Percentiles rank a stretch among this genome's conserved stretches.
phyloP scores from a whole-genome alignment of 2,113 vertebrate species.

The Mohoua ochrocephala region DNA sequence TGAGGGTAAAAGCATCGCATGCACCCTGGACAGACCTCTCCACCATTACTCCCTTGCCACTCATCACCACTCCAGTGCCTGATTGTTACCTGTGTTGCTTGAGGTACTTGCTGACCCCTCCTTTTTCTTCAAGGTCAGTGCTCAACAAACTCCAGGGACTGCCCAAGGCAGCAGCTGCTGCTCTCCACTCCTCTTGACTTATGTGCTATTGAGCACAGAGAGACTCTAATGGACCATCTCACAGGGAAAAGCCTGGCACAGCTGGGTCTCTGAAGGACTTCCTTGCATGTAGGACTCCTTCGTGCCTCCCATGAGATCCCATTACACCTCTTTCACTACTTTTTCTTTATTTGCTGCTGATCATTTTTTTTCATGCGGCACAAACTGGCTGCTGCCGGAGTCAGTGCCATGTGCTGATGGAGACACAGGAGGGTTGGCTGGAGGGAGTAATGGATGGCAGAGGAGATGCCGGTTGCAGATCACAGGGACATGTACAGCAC shows the following conservation, averaged over 20 bases:
- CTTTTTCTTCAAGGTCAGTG: background rate
- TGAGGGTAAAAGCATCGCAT: background rate
- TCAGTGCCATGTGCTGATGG: background rate
- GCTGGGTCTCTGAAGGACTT: background rate
- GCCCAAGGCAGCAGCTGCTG: background rate
- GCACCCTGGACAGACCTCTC: background rate
- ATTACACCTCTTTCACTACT: background rate
- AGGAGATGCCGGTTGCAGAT: background rate
- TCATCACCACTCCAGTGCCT: accelerated
- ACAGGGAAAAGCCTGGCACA: background rate
- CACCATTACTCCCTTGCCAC: background rate
- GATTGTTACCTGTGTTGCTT: background rate
- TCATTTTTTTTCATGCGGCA: background rate
- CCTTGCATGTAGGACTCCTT: background rate
- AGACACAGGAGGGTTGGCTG: background rate
- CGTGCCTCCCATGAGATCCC: background rate
- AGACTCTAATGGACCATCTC: background rate
- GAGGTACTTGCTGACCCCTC: accelerated
- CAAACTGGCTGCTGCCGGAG: background rate
- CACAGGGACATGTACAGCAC: background rate
- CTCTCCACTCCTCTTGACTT: background rate
- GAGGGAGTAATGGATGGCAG: background rate
- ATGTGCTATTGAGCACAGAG: background rate
- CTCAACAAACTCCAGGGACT: background rate
- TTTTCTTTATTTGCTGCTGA: background rate